Percentiles rank a stretch among this genome's conserved stretches.
phyloP scores from a whole-genome alignment of 2,113 vertebrate genomes.

The Pluvialis apricaria region DNA sequence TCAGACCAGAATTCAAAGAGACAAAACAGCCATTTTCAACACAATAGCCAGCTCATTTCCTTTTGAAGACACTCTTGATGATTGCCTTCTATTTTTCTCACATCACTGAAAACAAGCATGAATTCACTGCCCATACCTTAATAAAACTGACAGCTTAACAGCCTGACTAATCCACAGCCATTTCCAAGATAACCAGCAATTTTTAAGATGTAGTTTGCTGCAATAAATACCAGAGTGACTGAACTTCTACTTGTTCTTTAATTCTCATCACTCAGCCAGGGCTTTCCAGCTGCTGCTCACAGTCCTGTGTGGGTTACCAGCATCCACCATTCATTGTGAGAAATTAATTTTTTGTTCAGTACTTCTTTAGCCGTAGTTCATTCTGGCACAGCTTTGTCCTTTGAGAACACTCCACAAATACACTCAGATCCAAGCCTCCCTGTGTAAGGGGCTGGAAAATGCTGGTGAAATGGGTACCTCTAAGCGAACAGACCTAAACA shows the following conservation, averaged over 20 bases:
- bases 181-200: not conserved
- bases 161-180: not conserved
- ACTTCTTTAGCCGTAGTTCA: not conserved
- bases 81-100: not conserved
- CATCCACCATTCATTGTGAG: not conserved
- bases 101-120: not conserved
- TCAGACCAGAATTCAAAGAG: not conserved
- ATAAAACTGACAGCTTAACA: constrained; percentile 7
- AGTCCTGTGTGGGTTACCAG: not conserved
- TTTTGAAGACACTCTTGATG: not conserved
- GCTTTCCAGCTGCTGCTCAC: not conserved
- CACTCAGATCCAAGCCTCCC: not conserved
- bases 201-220: not conserved
- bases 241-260: not conserved
- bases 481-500: not conserved
- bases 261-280: not conserved
- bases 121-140: not conserved
- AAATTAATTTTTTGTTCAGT: not conserved
- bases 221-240: not conserved
- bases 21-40: not conserved
- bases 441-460: not conserved
- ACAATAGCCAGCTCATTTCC: not conserved
- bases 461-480: not conserved
- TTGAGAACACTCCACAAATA: not conserved
- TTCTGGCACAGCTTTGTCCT: not conserved